Conservation (phyloP, 2,888 invertebrate genomes). For the Dusona sp. region DNA sequence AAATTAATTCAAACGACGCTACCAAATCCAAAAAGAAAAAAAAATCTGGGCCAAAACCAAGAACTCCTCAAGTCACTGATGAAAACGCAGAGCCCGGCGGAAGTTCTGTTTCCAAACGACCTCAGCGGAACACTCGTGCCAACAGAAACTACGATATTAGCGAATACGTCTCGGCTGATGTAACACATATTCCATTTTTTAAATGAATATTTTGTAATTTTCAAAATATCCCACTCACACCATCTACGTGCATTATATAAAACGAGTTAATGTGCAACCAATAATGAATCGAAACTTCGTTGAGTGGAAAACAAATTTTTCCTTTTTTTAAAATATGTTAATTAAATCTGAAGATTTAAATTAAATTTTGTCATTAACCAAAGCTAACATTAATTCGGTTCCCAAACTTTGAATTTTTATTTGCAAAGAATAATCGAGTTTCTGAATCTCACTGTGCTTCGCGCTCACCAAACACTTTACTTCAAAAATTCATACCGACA, state of each 20-base stretch:
- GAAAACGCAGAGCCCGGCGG: slow-evolving; percentile 41
- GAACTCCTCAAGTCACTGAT: slow-evolving; percentile 5
- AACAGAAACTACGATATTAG: slow-evolving; percentile 57
- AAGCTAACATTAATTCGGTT: too few species aligned
- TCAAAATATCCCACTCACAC: neutral
- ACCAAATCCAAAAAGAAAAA: slow-evolving; percentile 16
- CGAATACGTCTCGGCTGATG: slow-evolving; percentile 69
- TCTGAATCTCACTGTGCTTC: too few species aligned
- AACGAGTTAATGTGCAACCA: neutral
- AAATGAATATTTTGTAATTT: neutral
- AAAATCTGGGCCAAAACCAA: neutral
- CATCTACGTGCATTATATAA: too few species aligned
- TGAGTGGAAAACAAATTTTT: neutral
- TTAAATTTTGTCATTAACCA: too few species aligned
- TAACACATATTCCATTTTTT: slow-evolving; percentile 51
- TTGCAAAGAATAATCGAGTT: too few species aligned
- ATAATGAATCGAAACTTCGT: neutral
- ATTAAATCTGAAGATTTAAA: too few species aligned
- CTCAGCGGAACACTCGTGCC: slow-evolving; percentile 12
- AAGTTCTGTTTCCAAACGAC: slow-evolving; percentile 29
- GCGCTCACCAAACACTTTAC: too few species aligned
- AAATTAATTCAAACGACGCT: slow-evolving; percentile 66
- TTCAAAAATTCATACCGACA: neutral
- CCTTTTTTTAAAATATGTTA: too few species aligned
- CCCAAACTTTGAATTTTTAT: too few species aligned